phyloP scores from a whole-genome alignment of 2,888 invertebrate species.

The Gerosis bhagava region DNA sequence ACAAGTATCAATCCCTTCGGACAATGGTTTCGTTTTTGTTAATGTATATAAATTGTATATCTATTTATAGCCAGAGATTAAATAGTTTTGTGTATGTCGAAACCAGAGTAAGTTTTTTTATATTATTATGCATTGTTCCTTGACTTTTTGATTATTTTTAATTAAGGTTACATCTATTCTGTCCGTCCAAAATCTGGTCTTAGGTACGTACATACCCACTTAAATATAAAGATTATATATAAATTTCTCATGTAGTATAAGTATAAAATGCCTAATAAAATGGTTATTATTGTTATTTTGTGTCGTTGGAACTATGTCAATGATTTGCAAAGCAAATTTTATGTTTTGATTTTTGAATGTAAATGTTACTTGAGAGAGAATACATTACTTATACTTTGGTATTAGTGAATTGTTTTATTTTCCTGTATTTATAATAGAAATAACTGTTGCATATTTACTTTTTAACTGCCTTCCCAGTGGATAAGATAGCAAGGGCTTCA shows the following conservation, averaged over 20 bases:
- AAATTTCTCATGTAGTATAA: conserved; percentile 26
- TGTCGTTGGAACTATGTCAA: conserved; percentile 30
- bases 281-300: conserved; percentile 39
- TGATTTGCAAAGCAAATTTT: conserved; percentile 39
- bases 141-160: conserved; percentile 17
- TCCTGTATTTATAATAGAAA: conserved; percentile 14
- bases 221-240: conserved; percentile 21
- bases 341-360: conserved; percentile 26
- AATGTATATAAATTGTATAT: no score
- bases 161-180: conserved; percentile 37
- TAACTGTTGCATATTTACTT: conserved; percentile 7
- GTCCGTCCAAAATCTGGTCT: conserved; percentile 72
- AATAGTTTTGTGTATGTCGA: no score
- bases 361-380: conserved; percentile 6
- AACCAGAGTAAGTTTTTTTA: no score
- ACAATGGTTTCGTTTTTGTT: no score
- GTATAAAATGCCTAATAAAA: conserved; percentile 22
- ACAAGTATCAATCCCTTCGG: no score
- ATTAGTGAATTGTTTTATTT: conserved; percentile 7
- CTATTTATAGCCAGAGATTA: no score
- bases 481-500: no score
- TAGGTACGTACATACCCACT: conserved; percentile 40
- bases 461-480: no score
- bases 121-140: no score
- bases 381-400: no score